Evolutionary conservation across 2,797 vertebrate species (phyloP).

Genomic region (Tadarida brasiliensis): DNA sequence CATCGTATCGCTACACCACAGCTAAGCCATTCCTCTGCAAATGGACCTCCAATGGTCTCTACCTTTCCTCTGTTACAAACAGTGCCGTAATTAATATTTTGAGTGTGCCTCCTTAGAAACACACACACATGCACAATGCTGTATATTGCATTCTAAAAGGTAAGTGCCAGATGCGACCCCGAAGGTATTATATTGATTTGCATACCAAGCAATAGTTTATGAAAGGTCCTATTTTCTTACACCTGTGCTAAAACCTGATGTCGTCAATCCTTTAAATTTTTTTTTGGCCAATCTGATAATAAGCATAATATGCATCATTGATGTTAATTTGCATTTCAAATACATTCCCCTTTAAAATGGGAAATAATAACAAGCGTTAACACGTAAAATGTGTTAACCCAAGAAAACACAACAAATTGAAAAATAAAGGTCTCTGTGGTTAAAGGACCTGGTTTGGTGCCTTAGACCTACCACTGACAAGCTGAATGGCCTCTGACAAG

Average conservation of each 20-base stretch:
- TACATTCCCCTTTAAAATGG: slow-evolving; percentile 12
- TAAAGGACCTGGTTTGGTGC: not conserved
- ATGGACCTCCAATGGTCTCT: not conserved
- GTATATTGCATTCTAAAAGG: not conserved
- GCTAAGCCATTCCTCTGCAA: not conserved
- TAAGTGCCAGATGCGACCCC: not conserved
- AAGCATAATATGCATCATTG: slow-evolving; percentile 18
- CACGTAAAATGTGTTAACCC: not conserved
- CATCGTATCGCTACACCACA: not conserved
- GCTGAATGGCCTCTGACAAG: not conserved
- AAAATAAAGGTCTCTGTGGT: not conserved
- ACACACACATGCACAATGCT: not conserved
- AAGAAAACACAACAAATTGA: not conserved
- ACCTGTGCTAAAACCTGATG: slow-evolving; percentile 21
- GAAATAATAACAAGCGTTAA: not conserved
- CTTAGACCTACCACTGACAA: not conserved
- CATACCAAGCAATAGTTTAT: not conserved
- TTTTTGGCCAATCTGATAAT: not conserved
- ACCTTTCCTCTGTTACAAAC: not conserved
- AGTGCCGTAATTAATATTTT: not conserved
- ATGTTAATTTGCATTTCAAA: slow-evolving; percentile 52
- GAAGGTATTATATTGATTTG: not conserved
- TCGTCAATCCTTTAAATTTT: not conserved
- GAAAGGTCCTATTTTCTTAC: not conserved
- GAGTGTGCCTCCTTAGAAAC: slow-evolving; percentile 16